Conservation (phyloP, 2,113 vertebrate species). For the Meriones unguiculatus region DNA sequence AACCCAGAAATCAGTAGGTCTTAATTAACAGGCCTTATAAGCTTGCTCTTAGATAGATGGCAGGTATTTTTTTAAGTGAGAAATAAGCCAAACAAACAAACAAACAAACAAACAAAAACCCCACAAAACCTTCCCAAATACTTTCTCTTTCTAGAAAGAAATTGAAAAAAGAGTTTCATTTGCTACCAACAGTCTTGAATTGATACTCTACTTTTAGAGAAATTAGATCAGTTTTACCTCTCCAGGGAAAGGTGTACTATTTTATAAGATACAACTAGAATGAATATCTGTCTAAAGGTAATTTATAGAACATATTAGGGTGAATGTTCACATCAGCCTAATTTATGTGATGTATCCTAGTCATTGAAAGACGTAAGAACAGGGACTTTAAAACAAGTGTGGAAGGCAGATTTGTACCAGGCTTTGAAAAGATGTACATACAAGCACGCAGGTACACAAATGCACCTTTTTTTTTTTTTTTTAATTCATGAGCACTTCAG, state of each 20-base stretch:
- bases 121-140: constrained; percentile 24
- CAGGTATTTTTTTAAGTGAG: constrained; percentile 14
- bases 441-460: background rate
- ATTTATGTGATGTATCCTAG: constrained; percentile 67
- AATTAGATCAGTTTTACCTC: background rate
- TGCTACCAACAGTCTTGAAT: background rate
- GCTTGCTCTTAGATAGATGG: background rate
- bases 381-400: constrained; percentile 66
- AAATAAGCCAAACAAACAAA: background rate
- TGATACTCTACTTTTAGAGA: background rate
- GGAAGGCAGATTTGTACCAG: constrained; percentile 61
- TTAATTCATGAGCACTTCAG: constrained; percentile 80
- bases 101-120: background rate
- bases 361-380: constrained; percentile 67
- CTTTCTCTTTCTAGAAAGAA: constrained; percentile 19
- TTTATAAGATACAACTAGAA: constrained; percentile 4
- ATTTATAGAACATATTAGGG: constrained; percentile 26
- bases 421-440: constrained; percentile 76
- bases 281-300: background rate
- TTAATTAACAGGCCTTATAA: constrained; percentile 53
- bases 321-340: constrained; percentile 60
- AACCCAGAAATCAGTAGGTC: background rate
- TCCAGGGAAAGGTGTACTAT: background rate
- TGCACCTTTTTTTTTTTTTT: too few relatives aligned
- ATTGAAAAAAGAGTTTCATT: background rate